phyloP scores from a whole-genome alignment of 2,888 invertebrate genomes.

The Macrosoma leucophasiata region DNA sequence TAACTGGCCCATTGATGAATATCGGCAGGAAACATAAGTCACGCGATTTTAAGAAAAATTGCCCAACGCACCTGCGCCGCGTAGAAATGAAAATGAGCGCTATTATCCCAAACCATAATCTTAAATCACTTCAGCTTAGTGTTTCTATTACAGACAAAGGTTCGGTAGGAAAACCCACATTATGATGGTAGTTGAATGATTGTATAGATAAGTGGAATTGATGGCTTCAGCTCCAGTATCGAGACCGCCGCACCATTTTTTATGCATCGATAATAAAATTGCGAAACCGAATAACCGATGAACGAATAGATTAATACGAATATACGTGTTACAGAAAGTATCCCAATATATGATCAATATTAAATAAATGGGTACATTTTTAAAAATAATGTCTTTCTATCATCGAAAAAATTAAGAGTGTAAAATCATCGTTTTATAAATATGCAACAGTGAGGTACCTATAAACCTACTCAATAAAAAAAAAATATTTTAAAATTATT shows the following conservation, averaged over 20 bases:
- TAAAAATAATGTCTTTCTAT: not conserved
- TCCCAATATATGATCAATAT: not conserved
- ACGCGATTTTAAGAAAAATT: slow-evolving; percentile 58
- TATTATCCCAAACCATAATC: slow-evolving; percentile 72
- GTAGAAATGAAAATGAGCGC: slow-evolving; percentile 62
- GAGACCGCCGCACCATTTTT: slow-evolving; percentile 1
- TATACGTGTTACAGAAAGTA: not conserved
- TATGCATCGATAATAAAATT: slow-evolving; percentile 3
- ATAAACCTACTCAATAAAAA: too few species aligned
- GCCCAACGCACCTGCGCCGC: slow-evolving; percentile 58
- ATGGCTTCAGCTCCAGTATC: slow-evolving; percentile 37
- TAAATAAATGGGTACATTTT: not conserved
- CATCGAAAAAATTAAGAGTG: too few species aligned
- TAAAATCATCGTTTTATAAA: too few species aligned
- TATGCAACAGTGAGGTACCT: too few species aligned
- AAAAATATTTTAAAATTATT: too few species aligned
- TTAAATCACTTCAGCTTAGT: slow-evolving; percentile 73
- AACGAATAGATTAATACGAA: not conserved
- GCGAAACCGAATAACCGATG: not conserved
- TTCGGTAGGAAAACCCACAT: slow-evolving; percentile 65
- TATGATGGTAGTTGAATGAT: slow-evolving; percentile 72
- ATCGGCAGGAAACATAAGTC: slow-evolving; percentile 41
- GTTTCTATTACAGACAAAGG: slow-evolving; percentile 74
- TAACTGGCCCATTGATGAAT: too few species aligned
- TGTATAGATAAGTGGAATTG: slow-evolving; percentile 68